Evolutionary conservation across 2,113 vertebrate species (phyloP), one percentile per base, ranked within the genome.

Genomic region (Stegastes partitus): DNA sequence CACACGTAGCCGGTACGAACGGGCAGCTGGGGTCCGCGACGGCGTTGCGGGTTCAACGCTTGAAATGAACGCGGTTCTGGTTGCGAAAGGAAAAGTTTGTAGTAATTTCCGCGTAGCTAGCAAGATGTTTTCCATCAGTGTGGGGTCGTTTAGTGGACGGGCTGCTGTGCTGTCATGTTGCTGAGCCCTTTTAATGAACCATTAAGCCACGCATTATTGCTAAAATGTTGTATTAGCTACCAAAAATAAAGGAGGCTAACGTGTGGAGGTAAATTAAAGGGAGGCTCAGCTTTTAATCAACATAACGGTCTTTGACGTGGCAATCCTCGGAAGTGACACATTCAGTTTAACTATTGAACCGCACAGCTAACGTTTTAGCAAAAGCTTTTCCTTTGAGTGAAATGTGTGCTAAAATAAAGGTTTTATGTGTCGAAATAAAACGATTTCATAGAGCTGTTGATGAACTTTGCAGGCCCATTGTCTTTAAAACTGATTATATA

Each of bases 241-340:
- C n/a, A n/a, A n/a, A n/a, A 28, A 39, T 49, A 3, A 3, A 34
- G 1, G 31, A 18, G 18, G 6, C 42, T 1, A 58, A 42, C 15
- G 3, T 59, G 12, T 25, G 31, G 28, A 19, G 18, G 51, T 56
- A 5, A 66, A 8, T 18, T 39, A 6, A 51, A 53, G 5, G 47
- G 7, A 50, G 47, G 47, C 18, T 10, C n/a, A 16, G n/a, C 11
- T 71, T 68, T 49, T 34, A 50, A 66, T 77, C 70, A 45, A 86
- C 83, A 83, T 91, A 88, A 88, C 87, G 87, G 82, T 89, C 63
- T 90, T 94, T 89, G 94, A 95, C 94, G 94, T 95, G 94, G 94
- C 94, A 94, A 23, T 54, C 56, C 44, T 81, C 71, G 23, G 70
- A 77, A 80, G 75, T 77, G 67, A 39, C 67, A 45, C 14, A 72